Percentiles rank a stretch among this genome's conserved stretches.
Conservation (phyloP, 2,113 vertebrate species). For the Formicarius rufipectus region DNA sequence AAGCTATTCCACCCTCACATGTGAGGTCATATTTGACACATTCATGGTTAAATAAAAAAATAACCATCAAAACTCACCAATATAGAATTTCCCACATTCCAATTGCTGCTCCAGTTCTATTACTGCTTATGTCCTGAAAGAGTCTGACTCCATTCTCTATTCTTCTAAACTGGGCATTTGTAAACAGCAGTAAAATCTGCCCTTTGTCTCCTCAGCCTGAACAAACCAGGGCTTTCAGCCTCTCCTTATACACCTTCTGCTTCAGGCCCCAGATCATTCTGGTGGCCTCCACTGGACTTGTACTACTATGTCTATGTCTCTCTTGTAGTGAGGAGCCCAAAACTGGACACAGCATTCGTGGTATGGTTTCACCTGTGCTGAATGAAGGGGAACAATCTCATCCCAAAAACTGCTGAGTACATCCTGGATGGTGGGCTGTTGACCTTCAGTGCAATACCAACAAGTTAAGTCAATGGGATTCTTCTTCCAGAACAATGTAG, state of each 20-base stretch:
- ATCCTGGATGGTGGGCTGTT: neutral
- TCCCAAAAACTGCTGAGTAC: neutral
- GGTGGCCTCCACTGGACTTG: neutral
- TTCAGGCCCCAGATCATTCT: neutral
- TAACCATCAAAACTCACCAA: fast-evolving
- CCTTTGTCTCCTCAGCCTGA: neutral
- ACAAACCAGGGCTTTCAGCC: neutral
- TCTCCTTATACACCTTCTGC: neutral
- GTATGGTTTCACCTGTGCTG: neutral
- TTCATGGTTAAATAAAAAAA: neutral
- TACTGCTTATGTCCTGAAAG: neutral
- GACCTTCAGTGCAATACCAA: neutral
- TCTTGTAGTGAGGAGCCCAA: neutral
- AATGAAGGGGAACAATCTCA: neutral
- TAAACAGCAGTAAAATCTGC: neutral
- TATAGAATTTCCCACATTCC: neutral
- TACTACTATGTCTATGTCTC: neutral
- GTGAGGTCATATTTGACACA: neutral
- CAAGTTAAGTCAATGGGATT: neutral
- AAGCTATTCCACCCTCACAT: neutral
- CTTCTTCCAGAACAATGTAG: neutral
- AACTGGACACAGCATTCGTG: fast-evolving
- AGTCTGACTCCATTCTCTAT: neutral
- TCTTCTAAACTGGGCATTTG: neutral
- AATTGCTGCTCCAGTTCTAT: neutral